These are phyloP conservation scores for Ylistrum balloti DNA, from an alignment of 1,140 invertebrate species.

Conservation along the genomic window DNA sequence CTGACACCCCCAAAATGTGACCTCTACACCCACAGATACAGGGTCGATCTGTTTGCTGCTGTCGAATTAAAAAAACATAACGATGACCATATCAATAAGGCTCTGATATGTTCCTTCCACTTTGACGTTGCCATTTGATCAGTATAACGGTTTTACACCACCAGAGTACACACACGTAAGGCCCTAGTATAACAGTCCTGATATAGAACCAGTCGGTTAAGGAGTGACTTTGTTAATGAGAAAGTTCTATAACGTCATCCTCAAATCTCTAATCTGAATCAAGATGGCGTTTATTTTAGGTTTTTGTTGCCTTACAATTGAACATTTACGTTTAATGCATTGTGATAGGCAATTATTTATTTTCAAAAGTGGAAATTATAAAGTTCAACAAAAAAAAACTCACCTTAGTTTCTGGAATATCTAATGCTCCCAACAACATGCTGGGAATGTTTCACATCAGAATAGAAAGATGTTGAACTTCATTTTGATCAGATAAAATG, in stretches of 20 bases:
- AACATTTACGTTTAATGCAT: background rate
- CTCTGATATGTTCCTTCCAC: background rate
- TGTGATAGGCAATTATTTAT: too few relatives aligned
- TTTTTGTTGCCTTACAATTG: background rate
- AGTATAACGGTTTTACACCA: background rate
- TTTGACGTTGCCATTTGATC: background rate
- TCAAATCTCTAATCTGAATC: background rate
- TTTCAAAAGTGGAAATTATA: too few relatives aligned
- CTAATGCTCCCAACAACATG: too few relatives aligned
- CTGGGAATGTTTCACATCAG: too few relatives aligned
- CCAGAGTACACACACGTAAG: background rate
- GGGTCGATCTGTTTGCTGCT: background rate
- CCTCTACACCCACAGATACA: background rate
- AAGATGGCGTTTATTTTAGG: background rate
- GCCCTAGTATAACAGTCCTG: background rate
- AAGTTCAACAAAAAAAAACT: too few relatives aligned
- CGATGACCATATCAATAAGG: background rate
- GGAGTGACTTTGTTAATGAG: background rate
- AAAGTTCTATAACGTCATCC: background rate
- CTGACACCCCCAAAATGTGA: background rate
- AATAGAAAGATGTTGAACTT: too few relatives aligned
- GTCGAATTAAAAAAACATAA: constrained; percentile 27
- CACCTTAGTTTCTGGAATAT: too few relatives aligned
- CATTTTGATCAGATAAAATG: background rate
- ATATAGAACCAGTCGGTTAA: background rate